phyloP scores from a whole-genome alignment of 2,888 invertebrate genomes.

The Mayetiola destructor region DNA sequence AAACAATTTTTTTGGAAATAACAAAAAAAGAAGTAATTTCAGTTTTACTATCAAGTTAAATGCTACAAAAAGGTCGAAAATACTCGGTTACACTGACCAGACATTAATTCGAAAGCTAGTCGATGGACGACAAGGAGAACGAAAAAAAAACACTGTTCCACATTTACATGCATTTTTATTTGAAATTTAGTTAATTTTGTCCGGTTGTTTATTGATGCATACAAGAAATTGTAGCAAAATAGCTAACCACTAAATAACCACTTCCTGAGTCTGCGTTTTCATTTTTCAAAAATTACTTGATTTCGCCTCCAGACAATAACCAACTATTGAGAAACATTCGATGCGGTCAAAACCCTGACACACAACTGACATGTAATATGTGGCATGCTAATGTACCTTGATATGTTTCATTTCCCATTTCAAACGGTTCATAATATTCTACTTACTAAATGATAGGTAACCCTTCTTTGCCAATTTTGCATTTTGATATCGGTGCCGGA shows the following conservation, averaged over 20 bases:
- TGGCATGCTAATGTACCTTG: neutral
- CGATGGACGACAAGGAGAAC: no score
- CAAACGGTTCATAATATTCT: no score
- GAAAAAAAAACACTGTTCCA: no score
- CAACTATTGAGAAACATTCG: neutral
- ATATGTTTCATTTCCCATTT: neutral
- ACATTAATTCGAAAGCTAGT: no score
- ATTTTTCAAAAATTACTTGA: conserved; percentile 3
- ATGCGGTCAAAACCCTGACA: conserved; percentile 1
- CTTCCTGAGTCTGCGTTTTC: conserved; percentile 12
- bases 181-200: no score
- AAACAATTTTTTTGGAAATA: neutral
- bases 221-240: neutral
- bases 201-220: conserved; percentile 8
- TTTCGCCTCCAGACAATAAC: conserved; percentile 4
- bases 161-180: no score
- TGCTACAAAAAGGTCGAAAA: neutral
- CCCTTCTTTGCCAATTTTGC: no score
- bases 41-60: neutral
- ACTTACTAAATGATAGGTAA: no score
- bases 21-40: conserved; percentile 1
- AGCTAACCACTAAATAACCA: conserved; percentile 9
- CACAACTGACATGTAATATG: neutral
- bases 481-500: no score
- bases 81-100: neutral